Evolutionary conservation across 2,113 vertebrate genomes (phyloP).

Genomic region (Chiloscyllium plagiosum): DNA sequence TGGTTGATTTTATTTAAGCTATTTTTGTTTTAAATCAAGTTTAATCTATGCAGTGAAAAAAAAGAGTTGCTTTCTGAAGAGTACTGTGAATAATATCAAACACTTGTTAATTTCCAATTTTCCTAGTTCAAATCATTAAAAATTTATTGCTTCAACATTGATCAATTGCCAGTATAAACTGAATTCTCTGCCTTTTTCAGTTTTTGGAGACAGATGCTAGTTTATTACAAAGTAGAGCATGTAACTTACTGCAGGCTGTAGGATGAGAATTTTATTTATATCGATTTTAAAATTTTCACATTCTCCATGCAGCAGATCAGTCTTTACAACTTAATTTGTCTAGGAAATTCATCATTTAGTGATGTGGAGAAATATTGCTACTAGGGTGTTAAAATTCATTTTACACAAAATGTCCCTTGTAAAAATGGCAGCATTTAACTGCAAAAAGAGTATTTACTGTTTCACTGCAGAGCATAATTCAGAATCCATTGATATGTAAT

Average conservation of each 20-base stretch:
- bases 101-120: background rate
- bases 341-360: background rate
- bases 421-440: slow-evolving; percentile 12
- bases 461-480: background rate
- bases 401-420: background rate
- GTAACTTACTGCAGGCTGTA: background rate
- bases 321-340: background rate
- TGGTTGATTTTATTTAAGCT: background rate
- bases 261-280: background rate
- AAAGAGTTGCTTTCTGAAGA: background rate
- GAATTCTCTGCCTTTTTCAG: background rate
- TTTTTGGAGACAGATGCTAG: background rate
- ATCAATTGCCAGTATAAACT: background rate
- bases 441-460: background rate
- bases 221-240: background rate
- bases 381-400: background rate
- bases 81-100: background rate
- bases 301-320: background rate
- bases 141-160: background rate
- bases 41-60: background rate
- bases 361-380: background rate
- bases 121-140: background rate
- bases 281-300: background rate
- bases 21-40: background rate
- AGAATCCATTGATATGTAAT: background rate